Evolutionary conservation across 2,113 vertebrate genomes (phyloP), one percentile per base, ranked within the genome.

Genomic region (Laterallus jamaicensis): DNA sequence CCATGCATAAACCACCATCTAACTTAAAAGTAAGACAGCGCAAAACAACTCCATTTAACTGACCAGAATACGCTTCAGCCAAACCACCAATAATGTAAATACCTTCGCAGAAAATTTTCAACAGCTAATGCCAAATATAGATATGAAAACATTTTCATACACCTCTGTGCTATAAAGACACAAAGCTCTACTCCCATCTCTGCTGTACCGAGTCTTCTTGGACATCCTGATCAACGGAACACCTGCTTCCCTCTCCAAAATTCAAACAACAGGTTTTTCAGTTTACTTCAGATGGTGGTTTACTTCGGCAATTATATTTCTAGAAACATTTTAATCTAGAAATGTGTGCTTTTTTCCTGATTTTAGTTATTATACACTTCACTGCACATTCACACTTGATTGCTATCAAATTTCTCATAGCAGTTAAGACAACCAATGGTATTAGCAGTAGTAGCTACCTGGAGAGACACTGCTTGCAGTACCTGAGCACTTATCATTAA

Each of bases 31-130:
- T 88, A 96, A 28, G 69, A 68, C 2, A 2, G 68, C 79, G 82
- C 64, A 74, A 95, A 97, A 54, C 69, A 85, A 88, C 79, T 89
- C 13, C 1, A 50, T 76, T 93, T 82, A 93, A 92, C 80, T 92
- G 95, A 66, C 66, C 81, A 76, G 96, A 66, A 66, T 24, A 59
- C 44, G 71, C 66, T 91, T 96, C 90, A 93, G 92, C 92, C 90
- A 97, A 94, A 95, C 88, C 69, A 74, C 78, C 70, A 56, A 79
- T 52, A 79, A 86, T 18, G 10, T 69, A 95, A 96, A 95, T 79
- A 95, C 21, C 79, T 86, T 82, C 56, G 42, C 10, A 29, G 66
- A 75, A 75, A 62, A 79, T 59, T 78, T 80, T 62, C 39, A 71
- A 54, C 21, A 68, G 52, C 56, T 71, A 93, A 24, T 39, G 80